Evolutionary conservation across 2,888 invertebrate genomes (phyloP), one percentile per base, ranked within the genome.

Genomic region (Leptarthrus brevirostris): DNA sequence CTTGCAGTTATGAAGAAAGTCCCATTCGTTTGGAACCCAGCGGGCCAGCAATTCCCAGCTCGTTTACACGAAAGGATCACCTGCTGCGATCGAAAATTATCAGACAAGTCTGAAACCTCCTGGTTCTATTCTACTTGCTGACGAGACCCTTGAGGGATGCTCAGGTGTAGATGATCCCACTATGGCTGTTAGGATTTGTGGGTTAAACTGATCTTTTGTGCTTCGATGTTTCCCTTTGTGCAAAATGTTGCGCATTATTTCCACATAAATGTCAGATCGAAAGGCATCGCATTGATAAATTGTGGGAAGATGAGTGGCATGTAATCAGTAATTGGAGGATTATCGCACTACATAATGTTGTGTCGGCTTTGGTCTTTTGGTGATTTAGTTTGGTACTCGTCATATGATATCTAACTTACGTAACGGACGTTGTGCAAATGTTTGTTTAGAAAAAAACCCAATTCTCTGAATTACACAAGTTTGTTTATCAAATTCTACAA

Each of bases 21-120:
- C 24, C 40, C 40, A 24, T n/a, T 64, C 47, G 47, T n/a, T 44
- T 47, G 14, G 64, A 24, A 24, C 64, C 1, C 64, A 64, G 64
- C 64, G 44, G 6, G 64, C 16, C 24, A 24, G 44, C 64, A 47
- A 47, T 64, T 64, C 44, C 64, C 64, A 64, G 64, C 64, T 64
- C 47, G 64, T 64, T 64, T 64, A 64, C 40, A 40, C 22, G 64
- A 64, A 64, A 47, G 47, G 40, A 64, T 64, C 64, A 64, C 64
- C 64, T 64, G 64, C 64, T 64, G 64, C 64, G 64, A 44, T 64
- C 14, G 64, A 47, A 44, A 64, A 64, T 64, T 44, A 64, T 64
- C 44, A 22, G 44, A 47, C 44, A 40, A 5, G 18, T 58, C 58
- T 5, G 34, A 8, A 44, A 10, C 64, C 44, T 64, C 64, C 64